Conservation (phyloP, 2,888 invertebrate species). For the Athalia rosae region DNA sequence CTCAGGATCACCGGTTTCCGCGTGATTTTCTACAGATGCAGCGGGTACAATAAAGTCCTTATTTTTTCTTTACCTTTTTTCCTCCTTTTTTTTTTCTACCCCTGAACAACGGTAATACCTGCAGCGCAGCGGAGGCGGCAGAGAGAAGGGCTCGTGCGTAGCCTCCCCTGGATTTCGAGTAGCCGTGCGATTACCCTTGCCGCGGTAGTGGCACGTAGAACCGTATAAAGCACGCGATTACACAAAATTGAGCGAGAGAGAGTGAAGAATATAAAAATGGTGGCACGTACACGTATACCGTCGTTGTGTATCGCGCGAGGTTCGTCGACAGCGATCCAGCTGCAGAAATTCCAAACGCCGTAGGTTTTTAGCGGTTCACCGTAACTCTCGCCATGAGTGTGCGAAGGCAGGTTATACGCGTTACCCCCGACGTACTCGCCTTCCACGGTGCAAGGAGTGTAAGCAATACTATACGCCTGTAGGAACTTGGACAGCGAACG, state of each 20-base stretch:
- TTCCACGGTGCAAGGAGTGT: not conserved
- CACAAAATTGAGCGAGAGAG: conserved; percentile 53
- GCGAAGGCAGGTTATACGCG: no score
- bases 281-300: conserved; percentile 46
- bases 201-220: not conserved
- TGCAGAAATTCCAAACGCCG: conserved; percentile 46
- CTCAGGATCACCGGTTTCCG: not conserved
- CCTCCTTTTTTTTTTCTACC: not conserved
- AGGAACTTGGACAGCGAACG: conserved; percentile 38
- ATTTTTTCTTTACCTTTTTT: not conserved
- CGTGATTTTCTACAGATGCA: not conserved
- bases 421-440: no score
- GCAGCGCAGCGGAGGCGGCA: conserved; percentile 35
- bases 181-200: conserved; percentile 17
- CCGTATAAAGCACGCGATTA: conserved; percentile 58
- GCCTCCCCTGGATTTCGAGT: conserved; percentile 26
- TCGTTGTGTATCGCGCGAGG: no score
- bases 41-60: not conserved
- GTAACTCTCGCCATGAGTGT: not conserved
- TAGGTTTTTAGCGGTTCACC: conserved; percentile 28
- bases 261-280: conserved; percentile 52
- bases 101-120: conserved; percentile 1
- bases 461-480: conserved; percentile 7
- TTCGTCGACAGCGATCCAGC: no score
- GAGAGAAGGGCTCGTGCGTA: no score